Base-by-base conservation (phyloP, 2,888 invertebrate genomes). In the Globia sparganii region DNA sequence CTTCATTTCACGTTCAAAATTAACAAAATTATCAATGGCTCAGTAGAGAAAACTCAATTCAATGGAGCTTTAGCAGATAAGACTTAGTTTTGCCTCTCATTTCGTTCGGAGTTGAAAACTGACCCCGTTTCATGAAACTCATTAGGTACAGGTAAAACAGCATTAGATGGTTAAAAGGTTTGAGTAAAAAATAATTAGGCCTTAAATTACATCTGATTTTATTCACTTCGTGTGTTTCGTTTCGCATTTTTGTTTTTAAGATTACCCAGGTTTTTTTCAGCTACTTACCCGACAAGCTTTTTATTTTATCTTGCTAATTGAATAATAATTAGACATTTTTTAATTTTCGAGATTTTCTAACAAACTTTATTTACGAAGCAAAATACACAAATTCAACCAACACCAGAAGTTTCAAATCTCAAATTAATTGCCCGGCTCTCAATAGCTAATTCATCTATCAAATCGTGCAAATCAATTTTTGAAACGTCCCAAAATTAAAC, bases 41-140 rank as follows among this genome's bases (percentile, higher is more conserved):
- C 59, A 59, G 65, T n/a, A 40, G 61, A 77, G 77, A 73, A 77
- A 83, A 79, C 77, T 78, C 81, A 74, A 77, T 86, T 77, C 66
- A 79, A 83, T 81, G 77, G 69, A 72, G 71, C 65, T 86, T 71
- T 78, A 40, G 69, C 3, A 80, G 78, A 81, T 84, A 79, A 83
- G 77, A 72, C 73, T 81, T 62, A 85, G 72, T 79, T 77, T 67
- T 73, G 28, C 58, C 58, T 71, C 66, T 62, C 76, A 78, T 77
- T 85, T 77, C 62, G 72, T 72, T 76, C 31, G 1, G 40, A 76
- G 72, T 76, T 78, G 43, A 74, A 67, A 81, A 69, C 66, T 68
- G 85, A 72, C 75, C 78, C 64, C 72, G 28, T 78, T 84, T 84
- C 58, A n/a, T 49, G 43, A 40, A 83, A 73, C 84, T 84, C 75